phyloP scores from a whole-genome alignment of 2,113 vertebrate genomes.

The Solea senegalensis region DNA sequence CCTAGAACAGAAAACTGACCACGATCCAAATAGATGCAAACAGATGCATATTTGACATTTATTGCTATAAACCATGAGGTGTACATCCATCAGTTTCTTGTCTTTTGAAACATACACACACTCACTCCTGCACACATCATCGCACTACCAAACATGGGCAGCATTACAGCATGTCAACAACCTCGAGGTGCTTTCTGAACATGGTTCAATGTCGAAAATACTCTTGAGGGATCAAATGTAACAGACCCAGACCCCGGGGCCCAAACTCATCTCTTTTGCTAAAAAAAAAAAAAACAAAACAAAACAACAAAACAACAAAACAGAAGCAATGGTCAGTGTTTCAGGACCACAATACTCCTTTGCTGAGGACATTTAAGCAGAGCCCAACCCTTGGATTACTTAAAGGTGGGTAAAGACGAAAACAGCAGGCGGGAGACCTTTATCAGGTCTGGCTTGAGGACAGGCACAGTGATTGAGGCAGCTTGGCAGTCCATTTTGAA shows the following conservation, averaged over 20 bases:
- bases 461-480: constrained; percentile 84
- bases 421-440: constrained; percentile 28
- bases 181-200: constrained; percentile 34
- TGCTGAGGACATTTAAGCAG: constrained; percentile 49
- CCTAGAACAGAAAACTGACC: constrained; percentile 46
- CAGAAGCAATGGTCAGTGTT: constrained; percentile 33
- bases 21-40: constrained; percentile 65
- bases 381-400: constrained; percentile 44
- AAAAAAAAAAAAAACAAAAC: constrained; percentile 57
- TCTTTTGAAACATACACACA: constrained; percentile 51
- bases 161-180: constrained; percentile 57
- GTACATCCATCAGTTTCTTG: constrained; percentile 56
- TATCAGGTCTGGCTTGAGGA: constrained; percentile 53
- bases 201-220: constrained; percentile 19
- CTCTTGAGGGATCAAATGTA: constrained; percentile 41
- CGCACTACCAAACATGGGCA: constrained; percentile 63
- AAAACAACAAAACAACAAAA: constrained; percentile 32
- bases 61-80: constrained; percentile 82
- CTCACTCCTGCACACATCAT: constrained; percentile 60
- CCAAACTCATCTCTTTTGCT: constrained; percentile 37
- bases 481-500: constrained; percentile 64
- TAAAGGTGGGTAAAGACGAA: constrained; percentile 32
- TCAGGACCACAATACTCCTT: constrained; percentile 23
- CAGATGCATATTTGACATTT: constrained; percentile 83
- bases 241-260: constrained; percentile 33